Conservation (phyloP, 2,797 vertebrate genomes). For the Ptychadena robeensis region DNA sequence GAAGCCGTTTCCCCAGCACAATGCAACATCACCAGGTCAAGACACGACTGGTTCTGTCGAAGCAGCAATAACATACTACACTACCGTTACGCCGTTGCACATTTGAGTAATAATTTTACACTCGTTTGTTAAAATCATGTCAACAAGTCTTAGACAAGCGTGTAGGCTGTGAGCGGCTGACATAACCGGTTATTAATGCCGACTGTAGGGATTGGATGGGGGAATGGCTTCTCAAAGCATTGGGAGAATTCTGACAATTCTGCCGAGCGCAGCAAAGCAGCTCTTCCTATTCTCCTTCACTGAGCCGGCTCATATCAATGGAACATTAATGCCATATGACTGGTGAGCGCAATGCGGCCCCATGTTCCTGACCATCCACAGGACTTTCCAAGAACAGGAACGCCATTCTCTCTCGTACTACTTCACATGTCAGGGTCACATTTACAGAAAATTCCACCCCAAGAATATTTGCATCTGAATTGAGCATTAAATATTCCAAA, state of each 20-base stretch:
- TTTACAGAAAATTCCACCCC: too few species aligned
- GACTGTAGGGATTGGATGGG: background rate
- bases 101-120: constrained; percentile 30
- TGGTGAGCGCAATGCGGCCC: background rate
- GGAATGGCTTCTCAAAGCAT: constrained; percentile 30
- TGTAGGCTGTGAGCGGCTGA: constrained; percentile 34
- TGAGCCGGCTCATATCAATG: background rate
- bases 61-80: background rate
- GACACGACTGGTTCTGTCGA: background rate
- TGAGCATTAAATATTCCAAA: too few species aligned
- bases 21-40: too few species aligned
- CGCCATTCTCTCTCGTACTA: background rate
- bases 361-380: background rate
- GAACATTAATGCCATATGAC: background rate
- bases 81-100: background rate
- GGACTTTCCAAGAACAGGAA: constrained; percentile 29
- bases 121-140: constrained; percentile 21
- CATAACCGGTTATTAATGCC: constrained; percentile 27
- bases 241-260: background rate
- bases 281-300: constrained; percentile 17
- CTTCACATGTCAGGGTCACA: too few species aligned
- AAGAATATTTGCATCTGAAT: background rate
- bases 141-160: background rate
- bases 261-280: constrained; percentile 38
- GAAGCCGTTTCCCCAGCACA: too few species aligned